phyloP scores from a whole-genome alignment of 35 echinoderm and acorn worm species.

The Chiridota heheva region DNA sequence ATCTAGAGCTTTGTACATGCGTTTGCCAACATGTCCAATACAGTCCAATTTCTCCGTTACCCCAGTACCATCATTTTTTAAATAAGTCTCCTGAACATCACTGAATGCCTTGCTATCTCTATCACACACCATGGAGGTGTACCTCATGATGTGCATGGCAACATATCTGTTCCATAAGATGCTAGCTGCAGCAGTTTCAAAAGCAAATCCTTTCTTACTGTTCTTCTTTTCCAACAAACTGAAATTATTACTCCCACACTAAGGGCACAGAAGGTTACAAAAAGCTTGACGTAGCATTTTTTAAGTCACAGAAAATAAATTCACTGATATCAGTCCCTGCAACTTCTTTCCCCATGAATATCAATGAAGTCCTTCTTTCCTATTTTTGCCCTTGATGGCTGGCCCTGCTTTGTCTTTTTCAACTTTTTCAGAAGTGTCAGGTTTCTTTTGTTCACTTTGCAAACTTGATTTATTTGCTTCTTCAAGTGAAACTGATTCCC shows the following conservation, averaged over 20 bases:
- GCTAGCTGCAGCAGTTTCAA: conserved; percentile 40
- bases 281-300: not conserved
- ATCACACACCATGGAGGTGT: conserved; percentile 35
- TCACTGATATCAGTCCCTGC: no score
- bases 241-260: not conserved
- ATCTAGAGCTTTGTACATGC: conserved; percentile 22
- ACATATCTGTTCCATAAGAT: conserved; percentile 2
- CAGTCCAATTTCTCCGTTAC: conserved; percentile 41
- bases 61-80: not conserved
- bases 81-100: conserved; percentile 19
- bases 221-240: not conserved
- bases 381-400: no score
- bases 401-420: no score
- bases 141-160: not conserved
- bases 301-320: not conserved
- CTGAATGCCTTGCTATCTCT: conserved; percentile 28
- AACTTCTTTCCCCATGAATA: no score
- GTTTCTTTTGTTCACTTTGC: no score
- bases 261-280: not conserved
- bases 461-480: no score
- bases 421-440: no score
- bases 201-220: conserved; percentile 8
- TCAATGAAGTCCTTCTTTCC: no score
- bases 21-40: conserved; percentile 39
- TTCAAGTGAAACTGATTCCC: no score